A percentile compares a stretch with the other conserved stretches of the same genome.
Conservation (phyloP, 2,113 vertebrate genomes). For the Callithrix jacchus region DNA sequence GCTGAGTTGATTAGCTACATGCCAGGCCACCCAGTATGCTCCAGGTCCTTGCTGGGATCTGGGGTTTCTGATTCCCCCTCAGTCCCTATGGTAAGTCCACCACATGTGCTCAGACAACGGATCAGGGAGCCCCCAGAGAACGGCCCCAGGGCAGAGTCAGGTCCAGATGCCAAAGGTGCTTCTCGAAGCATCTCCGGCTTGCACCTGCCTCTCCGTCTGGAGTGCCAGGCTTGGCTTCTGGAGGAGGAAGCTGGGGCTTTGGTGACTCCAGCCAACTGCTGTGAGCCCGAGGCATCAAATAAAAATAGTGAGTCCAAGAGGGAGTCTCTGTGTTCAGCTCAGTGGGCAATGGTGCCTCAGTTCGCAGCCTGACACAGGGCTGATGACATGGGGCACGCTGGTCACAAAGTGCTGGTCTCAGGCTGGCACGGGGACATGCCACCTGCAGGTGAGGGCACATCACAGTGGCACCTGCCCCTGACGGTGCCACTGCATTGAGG, state of each 20-base stretch:
- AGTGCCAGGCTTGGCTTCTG: not conserved
- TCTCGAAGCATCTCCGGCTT: rapidly evolving
- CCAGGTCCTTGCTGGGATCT: not conserved
- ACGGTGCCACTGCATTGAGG: rapidly evolving
- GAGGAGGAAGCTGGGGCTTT: not conserved
- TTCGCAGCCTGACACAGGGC: rapidly evolving
- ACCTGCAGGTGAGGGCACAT: not conserved
- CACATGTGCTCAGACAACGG: rapidly evolving
- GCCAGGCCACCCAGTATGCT: not conserved
- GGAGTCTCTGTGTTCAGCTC: not conserved
- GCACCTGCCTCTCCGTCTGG: not conserved
- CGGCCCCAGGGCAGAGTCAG: rapidly evolving
- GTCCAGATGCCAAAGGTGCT: not conserved
- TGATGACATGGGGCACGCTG: rapidly evolving
- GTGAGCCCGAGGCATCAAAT: not conserved
- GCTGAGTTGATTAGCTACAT: not conserved
- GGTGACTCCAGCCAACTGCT: not conserved
- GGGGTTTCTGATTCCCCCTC: not conserved
- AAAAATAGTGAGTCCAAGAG: not conserved
- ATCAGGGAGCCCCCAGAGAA: not conserved
- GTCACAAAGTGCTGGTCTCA: not conserved
- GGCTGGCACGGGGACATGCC: rapidly evolving
- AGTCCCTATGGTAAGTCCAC: rapidly evolving
- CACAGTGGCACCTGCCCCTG: rapidly evolving
- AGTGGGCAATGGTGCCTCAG: rapidly evolving